Evolutionary conservation across 2,888 invertebrate species (phyloP), one percentile per base, ranked within the genome.

Genomic region (Galeruca laticollis): DNA sequence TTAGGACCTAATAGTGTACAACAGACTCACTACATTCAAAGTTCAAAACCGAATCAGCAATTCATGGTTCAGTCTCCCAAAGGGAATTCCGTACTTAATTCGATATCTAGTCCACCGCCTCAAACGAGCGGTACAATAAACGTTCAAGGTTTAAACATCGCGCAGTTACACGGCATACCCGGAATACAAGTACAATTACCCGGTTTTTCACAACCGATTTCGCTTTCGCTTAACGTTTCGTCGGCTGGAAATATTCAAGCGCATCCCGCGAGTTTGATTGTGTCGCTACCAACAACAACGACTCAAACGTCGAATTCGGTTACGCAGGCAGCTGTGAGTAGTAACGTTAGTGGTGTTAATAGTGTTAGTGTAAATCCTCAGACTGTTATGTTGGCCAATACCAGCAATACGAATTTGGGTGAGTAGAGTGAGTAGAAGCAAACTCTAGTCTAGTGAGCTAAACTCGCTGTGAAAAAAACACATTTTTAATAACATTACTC

Each of bases 171-270:
- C 77, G 90, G 87, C 78, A 84, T 93, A 66, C 91, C 93, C 72
- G 93, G 93, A 33, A 86, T 94, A 60, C 93, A 93, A 87, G 90
- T 89, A 62, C 95, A 95, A 82, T 91, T 95, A 79, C 93, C 94
- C 11, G 94, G 94, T 49, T 89, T 95, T 67, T 90, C 94, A n/a
- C 94, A 94, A 76, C 94, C 95, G 4, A 94, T 95, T 78, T 94
- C 95, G 60, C 86, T 94, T 79, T 92, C 93, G 49, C 85, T 94
- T 71, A 92, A 91, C 78, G 91, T 92, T 73, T 92, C 93, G 47
- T 90, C 92, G 37, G 89, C 92, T 40, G 76, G 87, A 83, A 81
- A 87, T 82, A 74, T 90, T 84, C 85, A 90, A 83, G 86, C 86
- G 57, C 83, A 83, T 72, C 82, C 84, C 0, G 79, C 84, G 18